A percentile compares a stretch with the other conserved stretches of the same genome.
Evolutionary conservation across 2,797 vertebrate species (phyloP).

Genomic region (Eleutherodactylus coqui): DNA sequence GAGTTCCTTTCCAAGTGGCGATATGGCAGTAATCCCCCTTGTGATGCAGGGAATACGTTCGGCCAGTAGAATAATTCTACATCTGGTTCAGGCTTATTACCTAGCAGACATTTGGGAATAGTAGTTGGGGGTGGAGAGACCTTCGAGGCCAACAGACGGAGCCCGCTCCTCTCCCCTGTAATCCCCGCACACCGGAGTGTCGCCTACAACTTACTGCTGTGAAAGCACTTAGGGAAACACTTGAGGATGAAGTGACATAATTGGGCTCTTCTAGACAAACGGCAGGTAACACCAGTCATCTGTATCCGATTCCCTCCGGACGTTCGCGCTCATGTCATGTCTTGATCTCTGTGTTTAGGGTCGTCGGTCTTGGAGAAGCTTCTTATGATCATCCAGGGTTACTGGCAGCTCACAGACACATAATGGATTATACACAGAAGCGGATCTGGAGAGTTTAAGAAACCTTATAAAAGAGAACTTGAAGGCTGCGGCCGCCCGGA

Average conservation of each 20-base stretch:
- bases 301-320: not conserved
- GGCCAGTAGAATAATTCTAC: not conserved
- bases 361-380: not conserved
- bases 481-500: not conserved
- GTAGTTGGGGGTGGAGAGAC: not conserved
- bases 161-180: not conserved
- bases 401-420: not conserved
- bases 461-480: not conserved
- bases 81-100: not conserved
- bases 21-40: no score
- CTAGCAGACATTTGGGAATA: not conserved
- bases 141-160: not conserved
- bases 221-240: conserved; percentile 10
- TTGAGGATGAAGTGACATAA: conserved; percentile 12
- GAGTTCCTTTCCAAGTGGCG: no score
- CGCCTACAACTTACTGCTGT: conserved; percentile 43
- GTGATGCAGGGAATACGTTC: not conserved
- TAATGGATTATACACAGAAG: conserved; percentile 28
- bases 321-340: not conserved
- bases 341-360: not conserved
- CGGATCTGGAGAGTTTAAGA: not conserved
- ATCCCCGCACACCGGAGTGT: not conserved
- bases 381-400: not conserved
- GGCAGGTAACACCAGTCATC: not conserved
- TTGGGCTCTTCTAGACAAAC: not conserved